Conservation (phyloP, 1,140 invertebrate species). For the Octopus bimaculoides region DNA sequence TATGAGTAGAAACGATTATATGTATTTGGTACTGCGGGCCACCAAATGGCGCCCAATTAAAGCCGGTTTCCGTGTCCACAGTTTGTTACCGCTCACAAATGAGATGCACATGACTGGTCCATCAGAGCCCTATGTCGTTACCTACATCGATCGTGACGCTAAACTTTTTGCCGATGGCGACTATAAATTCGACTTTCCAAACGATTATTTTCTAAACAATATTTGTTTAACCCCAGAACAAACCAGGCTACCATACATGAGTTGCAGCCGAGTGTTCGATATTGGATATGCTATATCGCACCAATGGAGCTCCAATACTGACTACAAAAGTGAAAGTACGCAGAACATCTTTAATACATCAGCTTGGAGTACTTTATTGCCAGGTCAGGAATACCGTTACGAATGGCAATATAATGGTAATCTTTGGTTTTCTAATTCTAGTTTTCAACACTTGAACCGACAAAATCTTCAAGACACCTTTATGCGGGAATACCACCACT, state of each 20-base stretch:
- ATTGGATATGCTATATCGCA: neutral
- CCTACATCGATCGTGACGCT: neutral
- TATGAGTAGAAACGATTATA: constrained; percentile 6
- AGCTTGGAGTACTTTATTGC: neutral
- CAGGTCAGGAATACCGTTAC: neutral
- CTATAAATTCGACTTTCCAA: neutral
- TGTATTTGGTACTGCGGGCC: neutral
- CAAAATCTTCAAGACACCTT: constrained; percentile 1
- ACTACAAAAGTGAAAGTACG: neutral
- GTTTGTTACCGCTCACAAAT: neutral
- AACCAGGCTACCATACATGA: constrained; percentile 5
- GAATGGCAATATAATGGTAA: neutral
- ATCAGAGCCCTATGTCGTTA: neutral
- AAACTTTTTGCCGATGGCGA: neutral
- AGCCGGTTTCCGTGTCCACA: neutral
- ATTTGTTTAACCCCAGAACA: neutral
- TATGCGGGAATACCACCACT: constrained; percentile 1
- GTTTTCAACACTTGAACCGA: constrained; percentile 7
- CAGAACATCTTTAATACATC: neutral
- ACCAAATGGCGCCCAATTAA: neutral
- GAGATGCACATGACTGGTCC: neutral
- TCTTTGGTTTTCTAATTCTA: constrained; percentile 3
- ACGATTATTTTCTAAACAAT: constrained; percentile 7
- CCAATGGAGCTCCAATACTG: neutral
- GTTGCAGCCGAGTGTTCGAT: neutral